These are phyloP conservation scores for Oscheius myriophilus DNA, from an alignment of 2,888 invertebrate genomes.

Conservation along the genomic window DNA sequence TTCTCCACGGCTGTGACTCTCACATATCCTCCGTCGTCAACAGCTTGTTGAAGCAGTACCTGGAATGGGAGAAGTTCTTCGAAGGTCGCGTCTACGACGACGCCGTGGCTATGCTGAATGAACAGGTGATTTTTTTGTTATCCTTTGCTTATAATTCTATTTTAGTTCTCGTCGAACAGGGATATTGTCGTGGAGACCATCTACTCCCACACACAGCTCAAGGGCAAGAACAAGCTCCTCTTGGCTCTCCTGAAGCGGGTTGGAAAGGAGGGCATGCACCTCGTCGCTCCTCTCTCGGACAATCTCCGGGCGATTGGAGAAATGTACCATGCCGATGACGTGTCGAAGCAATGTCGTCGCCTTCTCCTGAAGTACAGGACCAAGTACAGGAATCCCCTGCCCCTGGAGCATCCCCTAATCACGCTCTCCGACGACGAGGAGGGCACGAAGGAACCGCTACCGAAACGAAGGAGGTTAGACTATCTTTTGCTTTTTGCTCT, in stretches of 20 bases:
- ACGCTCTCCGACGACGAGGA: too few species aligned
- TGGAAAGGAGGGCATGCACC: conserved; percentile 32
- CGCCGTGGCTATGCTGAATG: conserved; percentile 54
- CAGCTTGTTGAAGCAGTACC: conserved; percentile 47
- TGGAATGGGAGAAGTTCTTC: conserved; percentile 53
- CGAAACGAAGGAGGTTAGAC: too few species aligned
- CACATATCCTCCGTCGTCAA: conserved; percentile 41
- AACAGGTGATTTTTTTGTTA: conserved; percentile 29
- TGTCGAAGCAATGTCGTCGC: conserved; percentile 46
- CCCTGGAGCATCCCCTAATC: too few species aligned
- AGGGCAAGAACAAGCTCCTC: conserved; percentile 54
- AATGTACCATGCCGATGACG: conserved; percentile 54
- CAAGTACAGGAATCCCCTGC: conserved; percentile 43
- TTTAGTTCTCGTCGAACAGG: conserved; percentile 46
- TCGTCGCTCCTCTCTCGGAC: conserved; percentile 43
- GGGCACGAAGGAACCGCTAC: too few species aligned
- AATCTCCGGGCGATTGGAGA: conserved; percentile 58
- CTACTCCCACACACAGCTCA: conserved; percentile 68
- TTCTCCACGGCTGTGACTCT: conserved; percentile 14
- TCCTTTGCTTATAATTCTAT: conserved; percentile 17
- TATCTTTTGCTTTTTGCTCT: too few species aligned
- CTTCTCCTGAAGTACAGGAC: conserved; percentile 45
- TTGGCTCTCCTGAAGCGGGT: conserved; percentile 48
- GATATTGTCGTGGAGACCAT: conserved; percentile 63
- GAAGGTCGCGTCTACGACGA: conserved; percentile 59